Base-by-base conservation (phyloP, 2,888 invertebrate species). In the Agrochola lychnidis region DNA sequence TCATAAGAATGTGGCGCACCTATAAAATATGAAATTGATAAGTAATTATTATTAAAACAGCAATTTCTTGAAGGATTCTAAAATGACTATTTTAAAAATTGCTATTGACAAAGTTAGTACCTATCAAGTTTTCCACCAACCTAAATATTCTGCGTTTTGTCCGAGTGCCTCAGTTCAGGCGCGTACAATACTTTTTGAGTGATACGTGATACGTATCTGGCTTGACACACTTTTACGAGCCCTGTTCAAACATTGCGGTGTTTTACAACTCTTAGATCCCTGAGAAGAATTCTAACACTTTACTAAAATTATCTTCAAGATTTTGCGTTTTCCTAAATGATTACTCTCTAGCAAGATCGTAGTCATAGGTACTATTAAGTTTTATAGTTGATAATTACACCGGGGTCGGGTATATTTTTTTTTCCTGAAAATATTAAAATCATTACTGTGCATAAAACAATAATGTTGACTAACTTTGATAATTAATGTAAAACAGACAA, bases 111-210 rank as follows among this genome's bases (percentile, higher is more conserved):
- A 63, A 40, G 62, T 36, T 22, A 19, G 22, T n/a, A 30, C 30
- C 30, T 30, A 30, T n/a, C 22, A 71, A 45, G 45, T 45, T 14
- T 25, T 25, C n/a, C 64, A 73, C 22, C 14, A 42, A 68, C n/a
- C n/a, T n/a, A 53, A 6, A n/a, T 25, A 40, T 56, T 64, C 45
- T 45, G 48, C 62, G 56, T 70, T 45, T 22, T 56, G 25, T 22
- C 56, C n/a, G 42, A 67, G 70, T 78, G 53, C 63, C 56, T 76
- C 51, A 69, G 68, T 71, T 75, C 68, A 75, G 61, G n/a, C 59
- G 59, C 25, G 30, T 88, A 82, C 83, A 86, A 87, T 89, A 90
- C 86, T 83, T 82, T 81, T 83, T 79, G 90, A 88, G 85, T 89
- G 86, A 86, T 83, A 77, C 87, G 85, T 86, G 89, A 88, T 84